Evolutionary conservation across 1,140 invertebrate species (phyloP), one percentile per base, ranked within the genome.

Genomic region (Papilio helenus): DNA sequence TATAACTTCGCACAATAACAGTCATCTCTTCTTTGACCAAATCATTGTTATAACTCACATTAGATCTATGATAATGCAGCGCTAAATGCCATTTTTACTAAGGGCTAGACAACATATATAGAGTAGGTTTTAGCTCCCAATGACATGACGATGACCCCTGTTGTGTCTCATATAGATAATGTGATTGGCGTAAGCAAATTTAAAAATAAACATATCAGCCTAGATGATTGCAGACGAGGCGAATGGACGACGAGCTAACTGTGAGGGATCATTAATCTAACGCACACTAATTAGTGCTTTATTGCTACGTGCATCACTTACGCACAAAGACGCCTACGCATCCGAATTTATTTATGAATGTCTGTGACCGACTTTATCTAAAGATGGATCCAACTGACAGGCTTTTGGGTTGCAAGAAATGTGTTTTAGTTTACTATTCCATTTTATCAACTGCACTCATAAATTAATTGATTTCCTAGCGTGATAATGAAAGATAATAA

Each of bases 301-400:
- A 68, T 68, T 68, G 26, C 23, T 68, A 29, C 26, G 26, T 68
- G 61, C 61, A 18, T 68, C 61, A 68, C 61, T 68, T 68, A 68
- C 61, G 61, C 61, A 68, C 61, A 68, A 68, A 68, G 61, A 68
- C 61, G 61, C 61, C 61, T 68, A 68, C 61, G 61, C 61, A 68
- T 68, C 34, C 12, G 61, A 68, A 68, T 29, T 29, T 68, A 68
- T 68, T 68, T 34, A 34, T 26, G 23, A 29, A 26, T 29, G 26
- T 68, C 23, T 61, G 10, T 68, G 61, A 68, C 61, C 61, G 23
- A 29, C 26, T 68, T 29, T 68, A 34, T 68, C 12, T 29, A 68
- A 26, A 34, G 10, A 9, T n/a, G 51, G 46, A 49, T 10, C 46
- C 20, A 58, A 26, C 58, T 61, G 58, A n/a, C n/a, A 55, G 51